Conservation (phyloP, 2,113 vertebrate species). For the Sinocyclocheilus rhinocerous region DNA sequence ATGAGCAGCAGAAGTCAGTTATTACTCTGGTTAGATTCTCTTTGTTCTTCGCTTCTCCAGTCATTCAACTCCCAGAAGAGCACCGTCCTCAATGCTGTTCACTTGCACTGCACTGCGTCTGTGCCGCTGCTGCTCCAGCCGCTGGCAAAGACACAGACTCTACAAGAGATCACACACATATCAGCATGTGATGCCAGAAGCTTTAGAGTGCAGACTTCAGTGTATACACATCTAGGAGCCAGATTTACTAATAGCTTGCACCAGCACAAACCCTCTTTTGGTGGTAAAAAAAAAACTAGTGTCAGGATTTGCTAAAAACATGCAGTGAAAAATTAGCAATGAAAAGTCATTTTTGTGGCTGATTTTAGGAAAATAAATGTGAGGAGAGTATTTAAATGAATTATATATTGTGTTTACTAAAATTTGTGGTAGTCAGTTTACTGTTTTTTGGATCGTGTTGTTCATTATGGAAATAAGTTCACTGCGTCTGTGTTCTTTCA, state of each 20-base stretch:
- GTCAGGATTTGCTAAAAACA: too few relatives aligned
- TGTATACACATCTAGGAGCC: neutral
- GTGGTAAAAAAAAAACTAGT: neutral
- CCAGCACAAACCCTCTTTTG: neutral
- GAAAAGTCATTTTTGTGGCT: too few relatives aligned
- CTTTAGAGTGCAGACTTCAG: neutral
- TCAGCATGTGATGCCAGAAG: neutral
- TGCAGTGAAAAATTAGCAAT: too few relatives aligned
- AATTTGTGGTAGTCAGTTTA: too few relatives aligned
- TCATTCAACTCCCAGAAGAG: neutral
- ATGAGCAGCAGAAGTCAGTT: neutral
- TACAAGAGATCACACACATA: neutral
- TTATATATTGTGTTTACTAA: too few relatives aligned
- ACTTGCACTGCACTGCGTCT: slow-evolving; percentile 9
- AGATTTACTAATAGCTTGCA: neutral
- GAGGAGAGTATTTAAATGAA: too few relatives aligned
- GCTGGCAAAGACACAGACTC: slow-evolving; percentile 8
- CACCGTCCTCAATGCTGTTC: neutral
- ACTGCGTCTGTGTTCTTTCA: too few relatives aligned
- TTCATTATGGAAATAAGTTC: too few relatives aligned
- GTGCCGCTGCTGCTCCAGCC: neutral
- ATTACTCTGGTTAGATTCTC: neutral
- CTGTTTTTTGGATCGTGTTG: too few relatives aligned
- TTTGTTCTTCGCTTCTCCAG: neutral
- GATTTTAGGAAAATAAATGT: too few relatives aligned